Base-by-base conservation (phyloP, 2,113 vertebrate species). In the Tricholaema leucomelas region DNA sequence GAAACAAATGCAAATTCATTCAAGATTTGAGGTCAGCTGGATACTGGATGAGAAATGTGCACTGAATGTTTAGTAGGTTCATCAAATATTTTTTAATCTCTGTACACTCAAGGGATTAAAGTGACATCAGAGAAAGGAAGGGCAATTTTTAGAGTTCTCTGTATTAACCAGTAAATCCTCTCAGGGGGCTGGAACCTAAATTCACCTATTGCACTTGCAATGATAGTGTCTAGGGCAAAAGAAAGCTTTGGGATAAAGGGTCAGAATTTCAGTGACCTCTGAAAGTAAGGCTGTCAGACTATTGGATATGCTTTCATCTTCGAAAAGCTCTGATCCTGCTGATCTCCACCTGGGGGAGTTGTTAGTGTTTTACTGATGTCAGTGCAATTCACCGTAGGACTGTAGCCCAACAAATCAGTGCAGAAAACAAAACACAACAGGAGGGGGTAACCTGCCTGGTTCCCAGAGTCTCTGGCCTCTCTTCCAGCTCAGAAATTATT, bases 1-100 rank as follows among this genome's bases (percentile, higher is more conserved):
- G 89, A 94, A 94, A 85, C 38, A 91, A 92, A 88, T 89, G 87
- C 67, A 91, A 92, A 92, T 95, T 71, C 25, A 92, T 93, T 91
- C 75, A 85, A 74, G 67, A 85, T 87, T 85, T 74, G 72, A 83
- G 93, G 89, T 96, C 92, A 95, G 75, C 64, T 92, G 64, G 60
- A 82, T 87, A 77, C 54, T 42, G 65, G 72, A 87, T 82, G 27
- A 87, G 33, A 90, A 93, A 89, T 78, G 75, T 71, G 84, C 55
- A 69, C 48, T 75, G 63, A 90, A 93, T 91, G 86, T 50, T 93
- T 74, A 91, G 75, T 33, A 77, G 5, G 10, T 66, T 87, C 36
- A 79, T 93, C 88, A 88, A 63, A 9, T 88, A 65, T 33, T 46
- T 91, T 87, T 77, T 92, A 87, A 91, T 82, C 81, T 85, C 71